Evolutionary conservation across 2,888 invertebrate genomes (phyloP).

Genomic region (Lasiommata megera): DNA sequence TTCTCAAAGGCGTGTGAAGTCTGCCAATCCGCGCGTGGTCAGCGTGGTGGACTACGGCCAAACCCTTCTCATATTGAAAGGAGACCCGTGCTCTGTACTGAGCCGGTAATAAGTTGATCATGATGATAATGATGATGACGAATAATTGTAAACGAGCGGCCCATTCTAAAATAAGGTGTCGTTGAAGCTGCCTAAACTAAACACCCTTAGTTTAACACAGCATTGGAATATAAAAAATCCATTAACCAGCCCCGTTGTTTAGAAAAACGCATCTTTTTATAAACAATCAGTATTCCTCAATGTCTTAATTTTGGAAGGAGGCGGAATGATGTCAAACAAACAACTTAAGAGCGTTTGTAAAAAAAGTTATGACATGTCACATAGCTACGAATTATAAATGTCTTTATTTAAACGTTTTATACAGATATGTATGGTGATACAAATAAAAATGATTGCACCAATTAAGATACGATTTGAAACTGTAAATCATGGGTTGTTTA

Average conservation of each 20-base stretch:
- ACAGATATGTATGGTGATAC: slow-evolving; percentile 18
- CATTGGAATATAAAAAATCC: slow-evolving; percentile 46
- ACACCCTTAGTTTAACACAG: slow-evolving; percentile 43
- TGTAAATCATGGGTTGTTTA: slow-evolving; percentile 57
- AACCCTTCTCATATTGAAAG: too few relatives aligned
- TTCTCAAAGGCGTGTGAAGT: too few relatives aligned
- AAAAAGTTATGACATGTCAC: slow-evolving; percentile 18
- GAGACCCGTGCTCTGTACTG: too few relatives aligned
- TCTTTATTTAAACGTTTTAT: slow-evolving; percentile 24
- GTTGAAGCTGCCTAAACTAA: slow-evolving; percentile 35
- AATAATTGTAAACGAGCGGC: not conserved
- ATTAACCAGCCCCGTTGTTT: slow-evolving; percentile 47
- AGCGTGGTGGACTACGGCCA: too few relatives aligned
- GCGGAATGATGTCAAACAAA: slow-evolving; percentile 39
- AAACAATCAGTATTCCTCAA: slow-evolving; percentile 47
- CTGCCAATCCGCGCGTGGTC: too few relatives aligned
- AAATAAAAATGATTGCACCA: slow-evolving; percentile 52
- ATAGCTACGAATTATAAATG: slow-evolving; percentile 16
- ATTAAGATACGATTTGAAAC: slow-evolving; percentile 52
- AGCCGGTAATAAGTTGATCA: too few relatives aligned
- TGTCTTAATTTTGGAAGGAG: slow-evolving; percentile 56
- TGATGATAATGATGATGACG: too few relatives aligned
- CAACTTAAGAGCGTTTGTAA: slow-evolving; percentile 26
- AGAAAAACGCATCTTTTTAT: slow-evolving; percentile 44
- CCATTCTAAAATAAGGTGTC: not conserved